Evolutionary conservation across 2,888 invertebrate species (phyloP).

Genomic region (Melipona bicolor): DNA sequence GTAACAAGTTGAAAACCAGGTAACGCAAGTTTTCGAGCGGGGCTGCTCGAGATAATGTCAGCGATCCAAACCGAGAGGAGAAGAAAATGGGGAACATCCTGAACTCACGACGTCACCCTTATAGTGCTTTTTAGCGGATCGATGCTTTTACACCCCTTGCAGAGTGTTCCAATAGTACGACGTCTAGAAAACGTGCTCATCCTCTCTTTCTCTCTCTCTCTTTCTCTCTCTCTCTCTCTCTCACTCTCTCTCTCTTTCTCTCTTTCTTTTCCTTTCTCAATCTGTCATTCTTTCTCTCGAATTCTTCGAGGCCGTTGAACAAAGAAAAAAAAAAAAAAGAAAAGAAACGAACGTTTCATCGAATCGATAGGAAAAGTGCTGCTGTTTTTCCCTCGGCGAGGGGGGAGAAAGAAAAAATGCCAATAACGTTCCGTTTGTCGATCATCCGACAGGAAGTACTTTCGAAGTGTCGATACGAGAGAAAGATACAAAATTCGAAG

Average conservation of each 20-base stretch:
- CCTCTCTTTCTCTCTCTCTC: slow-evolving; percentile 19
- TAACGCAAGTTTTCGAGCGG: neutral
- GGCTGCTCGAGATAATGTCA: neutral
- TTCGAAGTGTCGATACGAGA: slow-evolving; percentile 40
- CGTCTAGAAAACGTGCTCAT: slow-evolving; percentile 56
- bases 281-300: slow-evolving; percentile 33
- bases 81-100: slow-evolving; percentile 64
- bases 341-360: slow-evolving; percentile 27
- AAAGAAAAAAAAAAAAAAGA: neutral
- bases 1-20: too few relatives aligned
- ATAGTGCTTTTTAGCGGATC: slow-evolving; percentile 77
- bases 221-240: slow-evolving; percentile 23
- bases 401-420: neutral
- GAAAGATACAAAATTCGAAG: slow-evolving; percentile 33
- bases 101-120: slow-evolving; percentile 64
- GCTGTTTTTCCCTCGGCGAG: neutral
- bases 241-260: slow-evolving; percentile 34
- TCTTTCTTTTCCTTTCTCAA: slow-evolving; percentile 15
- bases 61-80: neutral
- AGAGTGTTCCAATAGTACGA: slow-evolving; percentile 57
- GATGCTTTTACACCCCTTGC: slow-evolving; percentile 73
- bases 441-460: slow-evolving; percentile 24
- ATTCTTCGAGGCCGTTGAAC: slow-evolving; percentile 17
- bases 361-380: slow-evolving; percentile 48
- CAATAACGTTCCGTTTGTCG: slow-evolving; percentile 29